These are phyloP conservation scores for Stigmatopora nigra DNA, from an alignment of 2,113 vertebrate genomes.

Conservation along the genomic window DNA sequence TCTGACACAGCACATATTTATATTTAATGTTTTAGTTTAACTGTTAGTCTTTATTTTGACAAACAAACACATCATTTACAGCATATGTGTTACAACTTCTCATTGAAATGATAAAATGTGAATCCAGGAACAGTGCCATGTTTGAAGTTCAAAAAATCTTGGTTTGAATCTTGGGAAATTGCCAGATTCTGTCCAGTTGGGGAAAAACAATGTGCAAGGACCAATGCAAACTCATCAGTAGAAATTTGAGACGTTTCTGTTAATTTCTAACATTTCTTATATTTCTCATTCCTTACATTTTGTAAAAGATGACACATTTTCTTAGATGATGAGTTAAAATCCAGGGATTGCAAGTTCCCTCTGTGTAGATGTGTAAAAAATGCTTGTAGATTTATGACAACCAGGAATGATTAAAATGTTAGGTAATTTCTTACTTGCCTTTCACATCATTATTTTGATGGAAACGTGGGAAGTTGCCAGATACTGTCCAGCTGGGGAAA, in stretches of 20 bases:
- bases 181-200: conserved; percentile 17
- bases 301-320: too few species aligned
- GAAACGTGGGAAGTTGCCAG: conserved; percentile 44
- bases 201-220: conserved; percentile 12
- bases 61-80: neutral
- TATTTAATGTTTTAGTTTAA: neutral
- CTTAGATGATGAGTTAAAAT: too few species aligned
- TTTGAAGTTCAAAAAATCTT: too few species aligned
- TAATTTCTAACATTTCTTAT: too few species aligned
- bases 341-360: too few species aligned
- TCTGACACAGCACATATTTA: neutral
- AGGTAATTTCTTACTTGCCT: neutral
- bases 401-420: too few species aligned
- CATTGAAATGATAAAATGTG: neutral
- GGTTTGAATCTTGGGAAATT: conserved; percentile 42
- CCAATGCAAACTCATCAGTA: conserved; percentile 29
- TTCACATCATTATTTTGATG: conserved; percentile 29
- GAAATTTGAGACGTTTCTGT: too few species aligned
- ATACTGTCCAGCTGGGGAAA: conserved; percentile 13
- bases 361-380: too few species aligned
- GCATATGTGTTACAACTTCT: neutral
- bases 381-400: too few species aligned
- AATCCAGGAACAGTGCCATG: neutral
- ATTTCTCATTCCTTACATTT: too few species aligned
- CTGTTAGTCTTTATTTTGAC: neutral